Evolutionary conservation across 2,888 invertebrate species (phyloP).

Genomic region (Macropis europaea): DNA sequence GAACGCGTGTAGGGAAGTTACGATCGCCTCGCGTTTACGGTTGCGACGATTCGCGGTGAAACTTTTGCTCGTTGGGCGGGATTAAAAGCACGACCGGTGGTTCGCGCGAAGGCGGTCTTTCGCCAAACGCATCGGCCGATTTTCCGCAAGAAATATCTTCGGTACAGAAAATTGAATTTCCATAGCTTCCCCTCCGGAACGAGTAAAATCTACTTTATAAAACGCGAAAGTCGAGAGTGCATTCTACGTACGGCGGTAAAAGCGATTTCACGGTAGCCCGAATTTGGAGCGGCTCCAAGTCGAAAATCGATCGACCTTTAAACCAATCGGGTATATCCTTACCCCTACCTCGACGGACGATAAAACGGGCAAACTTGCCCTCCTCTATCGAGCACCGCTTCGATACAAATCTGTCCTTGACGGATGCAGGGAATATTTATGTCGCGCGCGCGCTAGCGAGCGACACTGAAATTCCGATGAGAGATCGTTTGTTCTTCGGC

Average conservation of each 20-base stretch:
- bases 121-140: neutral
- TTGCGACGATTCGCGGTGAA: no score
- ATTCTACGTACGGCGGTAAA: slow-evolving; percentile 33
- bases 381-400: neutral
- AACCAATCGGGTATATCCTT: slow-evolving; percentile 30
- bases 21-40: no score
- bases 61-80: no score
- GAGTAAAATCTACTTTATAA: slow-evolving; percentile 24
- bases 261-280: slow-evolving; percentile 46
- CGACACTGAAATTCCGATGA: neutral
- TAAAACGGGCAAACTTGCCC: slow-evolving; percentile 1
- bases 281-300: slow-evolving; percentile 58
- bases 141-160: neutral
- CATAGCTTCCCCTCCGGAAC: slow-evolving; percentile 1
- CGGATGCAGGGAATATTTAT: neutral
- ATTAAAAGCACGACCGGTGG: no score
- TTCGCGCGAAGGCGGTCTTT: neutral
- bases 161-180: slow-evolving; percentile 12
- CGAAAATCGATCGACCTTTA: slow-evolving; percentile 59
- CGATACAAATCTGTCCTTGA: neutral
- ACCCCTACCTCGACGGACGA: neutral
- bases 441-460: neutral
- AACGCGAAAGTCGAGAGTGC: slow-evolving; percentile 25
- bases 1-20: no score
- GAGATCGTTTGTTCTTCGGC: neutral